These are phyloP conservation scores for Clunio marinus DNA, from an alignment of 2,888 invertebrate species.

Conservation along the genomic window DNA sequence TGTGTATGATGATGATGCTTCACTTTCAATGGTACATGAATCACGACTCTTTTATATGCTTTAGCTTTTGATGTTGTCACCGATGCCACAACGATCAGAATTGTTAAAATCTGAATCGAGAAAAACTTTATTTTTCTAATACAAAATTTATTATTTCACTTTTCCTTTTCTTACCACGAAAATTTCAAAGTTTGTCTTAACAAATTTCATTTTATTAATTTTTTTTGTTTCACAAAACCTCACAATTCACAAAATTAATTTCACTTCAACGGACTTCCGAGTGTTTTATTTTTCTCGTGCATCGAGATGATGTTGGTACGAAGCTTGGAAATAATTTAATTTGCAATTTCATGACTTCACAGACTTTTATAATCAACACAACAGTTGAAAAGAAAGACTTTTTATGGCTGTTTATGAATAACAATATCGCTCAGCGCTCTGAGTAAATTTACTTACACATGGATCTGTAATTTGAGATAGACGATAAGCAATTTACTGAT, in stretches of 20 bases:
- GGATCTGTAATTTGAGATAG: background rate
- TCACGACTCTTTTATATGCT: background rate
- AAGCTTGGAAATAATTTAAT: constrained; percentile 33
- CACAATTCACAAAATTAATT: constrained; percentile 2
- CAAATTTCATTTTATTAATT: background rate
- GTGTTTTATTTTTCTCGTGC: background rate
- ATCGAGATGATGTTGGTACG: constrained; percentile 15
- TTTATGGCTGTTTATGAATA: background rate
- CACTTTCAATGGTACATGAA: constrained; percentile 31
- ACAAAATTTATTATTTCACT: background rate
- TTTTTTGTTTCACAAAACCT: background rate
- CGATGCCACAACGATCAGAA: background rate
- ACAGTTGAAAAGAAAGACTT: constrained; percentile 10
- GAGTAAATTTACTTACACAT: background rate
- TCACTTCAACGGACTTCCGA: background rate
- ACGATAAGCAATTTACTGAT: background rate
- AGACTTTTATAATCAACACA: constrained; percentile 37
- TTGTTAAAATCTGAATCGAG: background rate
- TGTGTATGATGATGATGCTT: constrained; percentile 31
- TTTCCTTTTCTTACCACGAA: constrained; percentile 19
- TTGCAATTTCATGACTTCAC: constrained; percentile 19
- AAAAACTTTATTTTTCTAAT: background rate
- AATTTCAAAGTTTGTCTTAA: background rate
- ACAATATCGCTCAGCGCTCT: background rate
- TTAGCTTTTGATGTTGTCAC: background rate